A percentile compares a stretch with the other conserved stretches of the same genome.
Conservation (phyloP, 2,113 vertebrate species). For the Pedionomus torquatus region DNA sequence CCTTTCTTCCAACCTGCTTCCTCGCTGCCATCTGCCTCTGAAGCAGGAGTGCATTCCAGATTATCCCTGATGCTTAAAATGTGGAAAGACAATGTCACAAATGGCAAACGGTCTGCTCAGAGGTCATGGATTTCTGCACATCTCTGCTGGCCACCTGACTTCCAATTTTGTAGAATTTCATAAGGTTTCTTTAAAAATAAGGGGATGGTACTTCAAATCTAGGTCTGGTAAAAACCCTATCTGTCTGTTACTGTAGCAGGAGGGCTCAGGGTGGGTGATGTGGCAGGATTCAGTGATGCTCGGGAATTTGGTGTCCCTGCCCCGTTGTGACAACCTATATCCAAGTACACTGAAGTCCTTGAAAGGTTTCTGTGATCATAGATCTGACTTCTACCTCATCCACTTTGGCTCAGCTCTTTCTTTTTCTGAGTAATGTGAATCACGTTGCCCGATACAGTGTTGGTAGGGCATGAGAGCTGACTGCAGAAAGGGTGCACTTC, state of each 20-base stretch:
- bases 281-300: neutral
- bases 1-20: constrained; percentile 42
- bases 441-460: neutral
- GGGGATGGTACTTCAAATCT: neutral
- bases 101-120: neutral
- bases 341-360: rapidly evolving
- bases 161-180: neutral
- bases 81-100: neutral
- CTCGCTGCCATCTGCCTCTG: neutral
- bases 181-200: neutral
- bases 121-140: neutral
- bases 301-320: neutral
- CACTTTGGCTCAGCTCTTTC: neutral
- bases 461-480: neutral
- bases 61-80: neutral
- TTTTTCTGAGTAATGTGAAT: neutral
- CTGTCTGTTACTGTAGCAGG: neutral
- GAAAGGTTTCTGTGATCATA: neutral
- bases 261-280: neutral
- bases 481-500: neutral
- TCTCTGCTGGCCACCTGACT: neutral
- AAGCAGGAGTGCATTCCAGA: constrained; percentile 24
- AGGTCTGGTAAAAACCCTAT: rapidly evolving
- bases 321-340: neutral
- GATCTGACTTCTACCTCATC: neutral